Evolutionary conservation across 2,113 vertebrate species (phyloP), one percentile per base, ranked within the genome.

Genomic region (Kobus ellipsiprymnus): DNA sequence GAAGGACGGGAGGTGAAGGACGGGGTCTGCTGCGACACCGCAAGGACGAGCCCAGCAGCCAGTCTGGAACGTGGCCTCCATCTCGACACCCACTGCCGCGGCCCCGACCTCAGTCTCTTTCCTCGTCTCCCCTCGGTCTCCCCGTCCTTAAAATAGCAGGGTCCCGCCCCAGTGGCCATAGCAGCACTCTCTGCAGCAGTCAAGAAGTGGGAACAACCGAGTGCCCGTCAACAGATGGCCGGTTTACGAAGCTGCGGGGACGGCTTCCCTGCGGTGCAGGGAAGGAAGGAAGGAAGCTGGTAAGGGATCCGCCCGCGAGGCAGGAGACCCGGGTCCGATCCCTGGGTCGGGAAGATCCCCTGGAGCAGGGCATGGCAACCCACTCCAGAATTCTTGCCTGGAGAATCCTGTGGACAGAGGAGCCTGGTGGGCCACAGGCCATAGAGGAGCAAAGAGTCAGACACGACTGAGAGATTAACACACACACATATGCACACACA

Each of bases 1-100:
- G 29, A 44, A 17, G 90, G 23, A 6, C 21, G 11, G 1, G 4
- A 55, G 19, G n/a, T 29, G n/a, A 46, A 23, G 90, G 17, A 6
- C 16, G 16, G 2, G 36, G 62, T 40, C 44, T 0, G 9, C 36
- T 8, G 46, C 12, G 10, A 3, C 15, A 0, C 3, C 0, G 2
- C 21, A 25, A 84, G 46, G n/a, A 14, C 7, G 3, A 40, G 40
- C 15, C 57, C 27, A 7, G 36, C 36, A 23, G 60, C n/a, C 2
- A 15, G 14, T 25, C 57, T 5, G 12, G 64, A n/a, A 54, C 19
- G 5, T 27, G 59, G 44, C 2, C 33, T 52, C 64, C 7, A 23
- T 14, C 13, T 7, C 27, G 7, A 2, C 27, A 1, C 12, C 57
- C 50, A 2, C 52, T 9, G 9, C 94, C 25, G 0, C 3, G 25